Percentiles rank a stretch among this genome's conserved stretches.
Evolutionary conservation across 2,888 invertebrate genomes (phyloP).

Genomic region (Hofmannophila pseudospretella): DNA sequence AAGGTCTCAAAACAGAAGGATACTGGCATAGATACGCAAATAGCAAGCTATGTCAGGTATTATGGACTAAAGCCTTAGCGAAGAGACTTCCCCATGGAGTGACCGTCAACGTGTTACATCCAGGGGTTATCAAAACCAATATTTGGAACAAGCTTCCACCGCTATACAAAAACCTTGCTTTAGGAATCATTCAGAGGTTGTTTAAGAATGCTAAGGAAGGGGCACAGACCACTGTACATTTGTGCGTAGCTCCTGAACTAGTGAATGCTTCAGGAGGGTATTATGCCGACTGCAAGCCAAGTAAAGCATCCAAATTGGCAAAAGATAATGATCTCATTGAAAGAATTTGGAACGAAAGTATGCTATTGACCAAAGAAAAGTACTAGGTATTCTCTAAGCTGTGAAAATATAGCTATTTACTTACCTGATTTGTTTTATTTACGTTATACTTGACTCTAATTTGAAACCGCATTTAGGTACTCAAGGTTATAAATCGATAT

Average conservation of each 20-base stretch:
- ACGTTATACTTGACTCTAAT: too few species aligned
- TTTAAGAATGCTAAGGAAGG: constrained; percentile 86
- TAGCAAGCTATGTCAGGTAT: constrained; percentile 56
- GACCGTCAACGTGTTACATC: constrained; percentile 88
- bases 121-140: constrained; percentile 88
- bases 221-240: constrained; percentile 85
- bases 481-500: too few species aligned
- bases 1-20: constrained; percentile 31
- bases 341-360: constrained; percentile 83
- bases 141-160: constrained; percentile 82
- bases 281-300: constrained; percentile 85
- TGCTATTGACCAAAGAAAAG: constrained; percentile 22
- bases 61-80: constrained; percentile 60
- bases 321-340: constrained; percentile 82
- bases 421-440: too few species aligned
- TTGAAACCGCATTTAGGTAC: neutral
- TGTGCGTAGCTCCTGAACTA: constrained; percentile 85
- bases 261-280: constrained; percentile 84
- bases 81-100: constrained; percentile 71
- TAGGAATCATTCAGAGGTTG: constrained; percentile 75
- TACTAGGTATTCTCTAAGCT: too few species aligned
- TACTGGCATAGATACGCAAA: constrained; percentile 56
- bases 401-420: too few species aligned
- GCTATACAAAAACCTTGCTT: constrained; percentile 58
- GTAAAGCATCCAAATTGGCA: constrained; percentile 68